These are phyloP conservation scores for Germaria angustata DNA, from an alignment of 2,888 invertebrate species.

Conservation along the genomic window DNA sequence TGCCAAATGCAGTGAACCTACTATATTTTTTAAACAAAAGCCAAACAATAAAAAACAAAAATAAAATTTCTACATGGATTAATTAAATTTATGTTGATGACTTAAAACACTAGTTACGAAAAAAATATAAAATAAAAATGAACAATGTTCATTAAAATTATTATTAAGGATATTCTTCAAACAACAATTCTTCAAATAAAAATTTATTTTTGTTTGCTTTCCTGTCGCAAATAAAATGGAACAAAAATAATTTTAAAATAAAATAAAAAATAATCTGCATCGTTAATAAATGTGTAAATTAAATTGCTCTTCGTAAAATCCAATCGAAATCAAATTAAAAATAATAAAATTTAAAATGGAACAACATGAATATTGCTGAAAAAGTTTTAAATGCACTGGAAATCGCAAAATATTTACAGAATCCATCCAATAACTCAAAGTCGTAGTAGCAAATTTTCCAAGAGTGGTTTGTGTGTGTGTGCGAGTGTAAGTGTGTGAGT, in stretches of 20 bases:
- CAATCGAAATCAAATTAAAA: slow-evolving; percentile 5
- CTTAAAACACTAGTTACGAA: neutral
- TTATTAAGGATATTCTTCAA: no score
- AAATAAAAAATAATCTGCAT: neutral
- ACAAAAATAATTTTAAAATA: neutral
- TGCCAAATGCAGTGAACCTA: neutral
- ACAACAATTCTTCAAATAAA: no score
- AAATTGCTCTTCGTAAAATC: slow-evolving; percentile 15
- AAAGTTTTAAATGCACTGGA: slow-evolving; percentile 3
- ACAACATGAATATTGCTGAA: neutral
- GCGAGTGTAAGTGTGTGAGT: neutral
- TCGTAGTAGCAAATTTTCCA: no score
- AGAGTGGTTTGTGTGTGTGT: neutral
- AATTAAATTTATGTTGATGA: neutral
- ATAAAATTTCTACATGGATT: neutral
- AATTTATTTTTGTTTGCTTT: neutral
- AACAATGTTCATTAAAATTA: no score
- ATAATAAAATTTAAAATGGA: neutral
- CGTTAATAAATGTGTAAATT: neutral
- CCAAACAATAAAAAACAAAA: neutral
- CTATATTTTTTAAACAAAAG: neutral
- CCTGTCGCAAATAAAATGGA: neutral
- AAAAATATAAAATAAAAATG: neutral
- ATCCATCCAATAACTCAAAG: neutral
- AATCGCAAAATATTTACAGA: neutral